Evolutionary conservation across 2,888 invertebrate species (phyloP), one percentile per base, ranked within the genome.

Genomic region (Sinhomidia bicolor): DNA sequence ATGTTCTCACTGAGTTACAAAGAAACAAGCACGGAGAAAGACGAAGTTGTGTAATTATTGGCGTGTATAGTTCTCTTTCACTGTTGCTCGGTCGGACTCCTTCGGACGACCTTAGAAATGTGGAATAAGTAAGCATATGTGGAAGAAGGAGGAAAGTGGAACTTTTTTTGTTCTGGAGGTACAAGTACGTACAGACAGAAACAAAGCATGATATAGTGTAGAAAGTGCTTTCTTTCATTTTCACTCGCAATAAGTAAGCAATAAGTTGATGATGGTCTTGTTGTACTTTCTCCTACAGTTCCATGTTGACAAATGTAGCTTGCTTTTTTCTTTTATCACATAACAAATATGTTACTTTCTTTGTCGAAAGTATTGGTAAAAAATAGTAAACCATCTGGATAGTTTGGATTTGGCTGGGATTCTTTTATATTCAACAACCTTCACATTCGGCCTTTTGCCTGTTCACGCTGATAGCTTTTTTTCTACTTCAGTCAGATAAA

Each of bases 41-140:
- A 41, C 6, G 9, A 41, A 41, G 41, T 4, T 41, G 41, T 9
- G 41, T 41, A 41, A 41, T 41, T 41, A n/a, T n/a, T n/a, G n/a
- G n/a, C n/a, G 51, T n/a, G 51, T 9, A 51, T 3, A 14, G 51
- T 51, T 36, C 9, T 36, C 36, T 44, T 12, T 44, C 44, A 1
- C 44, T 6, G 9, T 44, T 44, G 47, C 47, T 12, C 7, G 2
- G 7, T 47, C 78, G 47, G 47, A 3, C 32, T 23, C 51, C 6
- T 6, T 84, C 84, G 84, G 84, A 23, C 20, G 36, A 60, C 23
- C 20, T 62, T 26, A 71, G 74, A 74, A 83, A 32, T 23, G 10
- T 84, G 76, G 57, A 84, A 76, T 76, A 84, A 62, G 29, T 57
- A 76, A 84, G 76, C 84, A 84, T 84, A 84, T 84, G 84, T 71